A percentile compares a stretch with the other conserved stretches of the same genome.
phyloP scores from a whole-genome alignment of 2,797 vertebrate genomes.

The Coluber constrictor region DNA sequence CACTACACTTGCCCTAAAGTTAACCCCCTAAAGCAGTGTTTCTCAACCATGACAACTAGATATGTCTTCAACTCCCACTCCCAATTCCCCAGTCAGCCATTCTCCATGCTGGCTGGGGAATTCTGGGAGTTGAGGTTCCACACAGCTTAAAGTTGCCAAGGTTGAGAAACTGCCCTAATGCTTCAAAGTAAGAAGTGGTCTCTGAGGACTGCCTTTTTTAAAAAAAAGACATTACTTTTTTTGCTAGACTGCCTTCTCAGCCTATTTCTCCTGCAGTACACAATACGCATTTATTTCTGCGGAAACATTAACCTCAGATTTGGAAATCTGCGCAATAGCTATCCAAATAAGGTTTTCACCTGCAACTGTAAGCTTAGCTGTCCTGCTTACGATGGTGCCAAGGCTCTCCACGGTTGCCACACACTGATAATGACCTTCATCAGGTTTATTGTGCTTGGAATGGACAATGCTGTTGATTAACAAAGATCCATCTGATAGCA shows the following conservation, averaged over 20 bases:
- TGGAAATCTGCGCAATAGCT: background rate
- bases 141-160: background rate
- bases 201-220: background rate
- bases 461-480: constrained; percentile 87
- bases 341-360: constrained; percentile 70
- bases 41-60: background rate
- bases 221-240: background rate
- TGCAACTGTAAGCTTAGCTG: constrained; percentile 87
- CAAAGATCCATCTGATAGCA: constrained; percentile 88
- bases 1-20: background rate
- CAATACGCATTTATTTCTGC: background rate
- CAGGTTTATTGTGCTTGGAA: constrained; percentile 95
- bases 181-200: background rate
- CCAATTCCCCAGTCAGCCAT: background rate
- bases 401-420: constrained; percentile 91
- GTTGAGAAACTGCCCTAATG: background rate
- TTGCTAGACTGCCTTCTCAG: background rate
- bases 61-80: background rate
- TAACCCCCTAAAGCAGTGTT: background rate
- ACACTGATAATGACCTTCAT: constrained; percentile 96
- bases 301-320: background rate
- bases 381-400: constrained; percentile 91
- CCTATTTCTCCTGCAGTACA: background rate
- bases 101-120: background rate
- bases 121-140: background rate